phyloP scores from a whole-genome alignment of 1,140 invertebrate genomes.

The Octopus sinensis region DNA sequence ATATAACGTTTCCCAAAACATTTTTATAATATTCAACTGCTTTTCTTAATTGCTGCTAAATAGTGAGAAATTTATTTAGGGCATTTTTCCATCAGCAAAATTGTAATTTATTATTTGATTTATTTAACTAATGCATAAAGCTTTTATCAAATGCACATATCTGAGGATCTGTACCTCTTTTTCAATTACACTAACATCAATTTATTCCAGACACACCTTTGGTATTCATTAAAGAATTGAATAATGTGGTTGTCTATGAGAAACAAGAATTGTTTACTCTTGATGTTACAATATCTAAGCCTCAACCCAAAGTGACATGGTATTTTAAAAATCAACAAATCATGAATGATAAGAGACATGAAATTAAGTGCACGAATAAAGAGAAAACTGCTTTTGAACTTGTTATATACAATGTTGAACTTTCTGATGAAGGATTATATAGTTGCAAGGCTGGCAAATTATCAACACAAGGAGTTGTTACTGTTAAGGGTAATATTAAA shows the following conservation, averaged over 20 bases:
- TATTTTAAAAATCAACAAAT: conserved; percentile 7
- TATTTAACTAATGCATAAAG: background rate
- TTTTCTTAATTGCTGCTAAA: too few relatives aligned
- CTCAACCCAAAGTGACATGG: conserved; percentile 24
- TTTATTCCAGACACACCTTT: conserved; percentile 15
- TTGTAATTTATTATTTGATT: background rate
- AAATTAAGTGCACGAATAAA: conserved; percentile 11
- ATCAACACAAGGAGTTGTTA: conserved; percentile 14
- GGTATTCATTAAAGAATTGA: conserved; percentile 13
- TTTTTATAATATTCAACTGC: too few relatives aligned
- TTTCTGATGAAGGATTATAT: conserved; percentile 17
- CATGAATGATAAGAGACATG: conserved; percentile 19
- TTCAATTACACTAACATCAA: background rate
- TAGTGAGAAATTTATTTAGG: too few relatives aligned
- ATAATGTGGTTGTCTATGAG: conserved; percentile 14
- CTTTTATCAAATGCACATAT: background rate
- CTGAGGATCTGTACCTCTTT: background rate
- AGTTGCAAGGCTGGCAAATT: conserved; percentile 12
- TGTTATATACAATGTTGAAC: conserved; percentile 16
- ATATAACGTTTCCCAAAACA: too few relatives aligned
- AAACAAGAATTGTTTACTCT: conserved; percentile 9
- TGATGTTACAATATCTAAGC: conserved; percentile 65
- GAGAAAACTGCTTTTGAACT: conserved; percentile 10
- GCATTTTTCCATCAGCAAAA: too few relatives aligned
- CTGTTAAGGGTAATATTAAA: conserved; percentile 18